Evolutionary conservation across 1,140 invertebrate species (phyloP), one percentile per base, ranked within the genome.

Genomic region (Ectropis grisescens): DNA sequence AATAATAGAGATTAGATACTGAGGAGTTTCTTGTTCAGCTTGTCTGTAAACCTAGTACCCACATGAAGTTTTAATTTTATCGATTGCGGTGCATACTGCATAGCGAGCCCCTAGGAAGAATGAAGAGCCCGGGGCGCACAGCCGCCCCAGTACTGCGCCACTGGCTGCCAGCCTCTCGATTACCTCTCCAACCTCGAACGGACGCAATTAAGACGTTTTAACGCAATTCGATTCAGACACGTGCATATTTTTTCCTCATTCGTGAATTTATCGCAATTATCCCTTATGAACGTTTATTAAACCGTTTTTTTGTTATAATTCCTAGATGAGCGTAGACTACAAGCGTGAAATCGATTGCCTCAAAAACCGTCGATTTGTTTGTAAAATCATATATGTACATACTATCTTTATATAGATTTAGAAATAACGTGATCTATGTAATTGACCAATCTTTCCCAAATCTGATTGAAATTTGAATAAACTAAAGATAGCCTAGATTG

Each of bases 171-270:
- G 48, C 31, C 45, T 57, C 46, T 56, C 47, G 50, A 56, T 58
- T 48, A 51, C 47, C 57, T 39, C 51, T 52, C 46, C 31, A 46
- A 62, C 69, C 70, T 78, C 70, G 59, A 66, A 59, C 36, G 26
- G 37, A 46, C 51, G 64, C 61, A 79, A 70, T 79, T 79, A 79
- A 72, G 65, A 68, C 58, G 67, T 72, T 72, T 76, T 67, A 70
- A 55, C 58, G 57, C 64, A 52, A 72, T 72, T 72, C 62, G 69
- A 64, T 61, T 58, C 69, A 75, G 59, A 72, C 67, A 70, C 67
- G 60, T 70, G 61, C 61, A 67, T 71, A 72, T 67, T 76, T 65
- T 49, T 76, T 76, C 66, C 61, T 68, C 70, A 66, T 68, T 61
- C 57, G 61, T 58, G 55, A 65, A 69, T 72, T 71, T 60, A 58